phyloP scores from a whole-genome alignment of 2,888 invertebrate genomes.

The Drosophila helvetica region DNA sequence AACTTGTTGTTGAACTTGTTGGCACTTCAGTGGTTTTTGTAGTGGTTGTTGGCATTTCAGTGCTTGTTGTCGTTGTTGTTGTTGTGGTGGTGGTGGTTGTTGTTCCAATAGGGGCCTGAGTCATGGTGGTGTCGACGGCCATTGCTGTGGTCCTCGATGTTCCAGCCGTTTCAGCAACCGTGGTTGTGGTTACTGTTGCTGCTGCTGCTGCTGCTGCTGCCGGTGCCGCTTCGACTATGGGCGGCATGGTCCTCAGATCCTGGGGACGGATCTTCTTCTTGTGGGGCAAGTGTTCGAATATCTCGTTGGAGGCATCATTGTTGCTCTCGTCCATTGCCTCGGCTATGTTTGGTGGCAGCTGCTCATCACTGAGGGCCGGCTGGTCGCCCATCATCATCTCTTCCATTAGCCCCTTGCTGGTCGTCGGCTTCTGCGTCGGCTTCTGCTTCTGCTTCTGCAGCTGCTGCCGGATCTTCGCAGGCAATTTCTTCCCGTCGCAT shows the following conservation, averaged over 20 bases:
- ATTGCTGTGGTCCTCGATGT: too few relatives aligned
- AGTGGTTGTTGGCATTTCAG: constrained; percentile 5
- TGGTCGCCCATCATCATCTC: constrained; percentile 84
- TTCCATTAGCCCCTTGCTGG: constrained; percentile 7
- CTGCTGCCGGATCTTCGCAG: constrained; percentile 40
- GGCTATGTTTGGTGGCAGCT: constrained; percentile 46
- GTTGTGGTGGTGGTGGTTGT: constrained; percentile 19
- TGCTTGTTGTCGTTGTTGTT: constrained; percentile 29
- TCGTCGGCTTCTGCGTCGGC: constrained; percentile 23
- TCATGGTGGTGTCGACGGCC: too few relatives aligned
- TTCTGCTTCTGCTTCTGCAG: constrained; percentile 43
- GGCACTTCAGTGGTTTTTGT: constrained; percentile 33
- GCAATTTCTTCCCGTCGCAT: constrained; percentile 80
- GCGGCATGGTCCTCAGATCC: constrained; percentile 76
- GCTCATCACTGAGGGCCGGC: constrained; percentile 65
- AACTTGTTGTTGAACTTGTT: constrained; percentile 14
- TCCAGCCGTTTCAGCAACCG: too few relatives aligned
- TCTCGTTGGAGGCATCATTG: constrained; percentile 80
- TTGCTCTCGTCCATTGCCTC: constrained; percentile 51
- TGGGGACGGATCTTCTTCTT: constrained; percentile 81
- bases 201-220: constrained; percentile 13
- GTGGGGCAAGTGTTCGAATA: constrained; percentile 81
- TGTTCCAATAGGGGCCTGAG: not conserved
- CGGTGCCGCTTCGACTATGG: constrained; percentile 26
- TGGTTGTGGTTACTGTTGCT: too few relatives aligned